Conservation (phyloP, 1,140 invertebrate species). For the Aphaenogaster ashmeadi region DNA sequence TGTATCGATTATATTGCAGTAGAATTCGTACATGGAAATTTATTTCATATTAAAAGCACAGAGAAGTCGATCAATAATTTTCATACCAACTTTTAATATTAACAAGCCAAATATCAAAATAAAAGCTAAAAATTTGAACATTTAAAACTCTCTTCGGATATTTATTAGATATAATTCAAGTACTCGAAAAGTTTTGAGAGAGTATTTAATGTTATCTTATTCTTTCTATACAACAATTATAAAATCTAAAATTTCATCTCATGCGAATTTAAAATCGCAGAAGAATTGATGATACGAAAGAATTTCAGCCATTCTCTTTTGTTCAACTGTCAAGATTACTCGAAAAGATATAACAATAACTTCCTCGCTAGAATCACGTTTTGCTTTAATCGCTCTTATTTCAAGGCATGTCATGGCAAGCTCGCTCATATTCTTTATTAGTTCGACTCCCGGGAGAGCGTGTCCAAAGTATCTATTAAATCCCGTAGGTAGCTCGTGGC, state of each 20-base stretch:
- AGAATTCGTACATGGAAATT: neutral
- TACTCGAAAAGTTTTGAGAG: neutral
- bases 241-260: constrained; percentile 1
- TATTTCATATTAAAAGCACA: neutral
- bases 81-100: neutral
- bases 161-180: neutral
- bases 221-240: neutral
- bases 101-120: neutral
- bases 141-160: neutral
- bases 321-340: neutral
- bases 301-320: neutral
- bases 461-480: constrained; percentile 46
- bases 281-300: neutral
- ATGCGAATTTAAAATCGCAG: neutral
- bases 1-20: neutral
- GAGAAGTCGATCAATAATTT: constrained; percentile 1
- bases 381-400: constrained; percentile 4
- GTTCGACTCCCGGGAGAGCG: neutral
- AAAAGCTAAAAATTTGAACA: neutral
- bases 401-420: neutral
- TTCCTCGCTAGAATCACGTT: neutral
- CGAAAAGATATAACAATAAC: neutral
- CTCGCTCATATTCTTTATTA: constrained; percentile 30
- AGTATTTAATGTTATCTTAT: neutral
- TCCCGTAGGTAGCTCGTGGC: neutral